A percentile compares a stretch with the other conserved stretches of the same genome.
phyloP scores from a whole-genome alignment of 2,113 vertebrate species.

The Oreamnos americanus region DNA sequence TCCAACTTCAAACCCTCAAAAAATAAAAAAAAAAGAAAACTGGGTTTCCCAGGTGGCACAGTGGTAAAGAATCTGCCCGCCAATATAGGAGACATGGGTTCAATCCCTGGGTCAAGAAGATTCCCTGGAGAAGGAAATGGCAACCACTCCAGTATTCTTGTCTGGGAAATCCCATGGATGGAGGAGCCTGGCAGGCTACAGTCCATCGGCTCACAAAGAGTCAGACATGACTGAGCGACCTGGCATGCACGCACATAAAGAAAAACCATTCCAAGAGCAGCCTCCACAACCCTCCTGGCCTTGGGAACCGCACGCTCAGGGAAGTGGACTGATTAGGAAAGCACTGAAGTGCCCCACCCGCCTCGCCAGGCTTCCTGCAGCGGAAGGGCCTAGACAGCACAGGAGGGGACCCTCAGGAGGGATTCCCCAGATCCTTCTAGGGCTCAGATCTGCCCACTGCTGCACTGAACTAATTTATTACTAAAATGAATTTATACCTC shows the following conservation, averaged over 20 bases:
- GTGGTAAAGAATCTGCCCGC: not conserved
- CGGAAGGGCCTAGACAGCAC: not conserved
- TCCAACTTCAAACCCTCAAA: not conserved
- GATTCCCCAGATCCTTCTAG: not conserved
- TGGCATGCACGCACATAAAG: accelerated
- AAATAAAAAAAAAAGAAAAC: not conserved
- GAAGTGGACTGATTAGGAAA: not conserved
- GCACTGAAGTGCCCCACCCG: not conserved
- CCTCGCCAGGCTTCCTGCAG: not conserved
- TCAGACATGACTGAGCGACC: not conserved
- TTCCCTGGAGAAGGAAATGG: not conserved
- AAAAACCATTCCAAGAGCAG: not conserved
- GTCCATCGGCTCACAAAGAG: not conserved
- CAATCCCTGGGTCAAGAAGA: not conserved
- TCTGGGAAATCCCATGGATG: not conserved
- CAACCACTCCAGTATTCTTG: not conserved
- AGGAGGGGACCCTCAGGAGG: not conserved
- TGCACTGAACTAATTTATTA: not conserved
- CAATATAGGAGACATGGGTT: not conserved
- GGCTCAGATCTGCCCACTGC: not conserved
- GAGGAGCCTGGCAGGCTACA: not conserved
- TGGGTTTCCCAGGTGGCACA: not conserved
- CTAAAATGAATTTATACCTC: not conserved
- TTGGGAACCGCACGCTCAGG: not conserved
- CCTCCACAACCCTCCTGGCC: not conserved